Base-by-base conservation (phyloP, 2,797 vertebrate genomes). In the Danio aesculapii region DNA sequence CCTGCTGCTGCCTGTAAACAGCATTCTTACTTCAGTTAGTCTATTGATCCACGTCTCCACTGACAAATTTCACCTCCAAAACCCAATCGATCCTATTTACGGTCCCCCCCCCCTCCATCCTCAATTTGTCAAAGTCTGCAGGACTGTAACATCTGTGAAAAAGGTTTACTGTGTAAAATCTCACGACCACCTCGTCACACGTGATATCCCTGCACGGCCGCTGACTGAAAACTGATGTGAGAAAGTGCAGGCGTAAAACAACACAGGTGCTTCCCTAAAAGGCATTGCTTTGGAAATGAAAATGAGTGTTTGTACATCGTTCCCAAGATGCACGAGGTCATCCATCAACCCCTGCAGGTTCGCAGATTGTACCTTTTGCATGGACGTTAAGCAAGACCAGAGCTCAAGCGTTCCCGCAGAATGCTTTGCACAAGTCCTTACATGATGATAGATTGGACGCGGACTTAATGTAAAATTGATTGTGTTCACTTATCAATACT, bases 221-320 rank as follows among this genome's bases (percentile, higher is more conserved):
- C 69, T 13, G 49, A 77, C 6, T 76, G 62, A 81, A 70, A 79
- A 69, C 63, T 68, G 4, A 39, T 16, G 17, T 61, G 52, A 75
- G 52, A 58, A 57, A 70, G 39, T 59, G n/a, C 21, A 66, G 4
- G 30, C 43, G 13, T 59, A 17, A 77, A 55, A 59, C 57, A 16
- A 44, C 19, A 41, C 39, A 77, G 69, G 67, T 84, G 61, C 66
- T 82, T 82, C 58, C 68, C 62, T 71, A 86, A 86, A 84, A 84
- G 85, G 83, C 76, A 59, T 70, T 47, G 57, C 44, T 58, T 49
- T 68, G 55, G n/a, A 58, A 70, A 63, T 53, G 50, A 82, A 30
- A 30, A n/a, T n/a, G n/a, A 30, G 62, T 47, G 47, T 79, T 73
- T 76, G 79, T 64, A 67, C 47, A 41, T 72, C 19, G 75, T 75